Conservation (phyloP, 2,888 invertebrate species). For the Galerucella calmariensis region DNA sequence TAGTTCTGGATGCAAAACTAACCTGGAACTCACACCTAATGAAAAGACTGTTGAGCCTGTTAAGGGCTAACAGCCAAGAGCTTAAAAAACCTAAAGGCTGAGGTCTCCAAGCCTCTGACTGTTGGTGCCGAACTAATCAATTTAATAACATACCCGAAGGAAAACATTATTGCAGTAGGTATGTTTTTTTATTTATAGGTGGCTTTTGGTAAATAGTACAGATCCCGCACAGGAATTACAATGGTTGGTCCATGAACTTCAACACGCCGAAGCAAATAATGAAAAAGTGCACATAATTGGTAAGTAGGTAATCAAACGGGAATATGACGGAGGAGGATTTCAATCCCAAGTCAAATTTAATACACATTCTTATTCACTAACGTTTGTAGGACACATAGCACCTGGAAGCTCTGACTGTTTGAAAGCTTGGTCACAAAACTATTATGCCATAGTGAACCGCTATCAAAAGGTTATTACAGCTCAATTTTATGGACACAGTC, state of each 20-base stretch:
- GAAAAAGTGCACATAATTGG: slow-evolving; percentile 97
- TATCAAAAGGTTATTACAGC: slow-evolving; percentile 89
- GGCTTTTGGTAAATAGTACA: slow-evolving; percentile 93
- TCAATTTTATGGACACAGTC: slow-evolving; percentile 94
- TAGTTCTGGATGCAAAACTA: no score
- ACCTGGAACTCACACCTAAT: no score
- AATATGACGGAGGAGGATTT: no score
- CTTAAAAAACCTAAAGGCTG: no score
- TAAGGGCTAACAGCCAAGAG: no score
- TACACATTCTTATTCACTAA: background rate
- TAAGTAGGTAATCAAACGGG: slow-evolving; percentile 36
- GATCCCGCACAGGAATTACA: slow-evolving; percentile 95
- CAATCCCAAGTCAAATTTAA: no score
- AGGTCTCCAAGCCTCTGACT: no score
- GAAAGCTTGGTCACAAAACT: slow-evolving; percentile 95
- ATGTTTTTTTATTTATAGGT: slow-evolving; percentile 67
- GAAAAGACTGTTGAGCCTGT: no score
- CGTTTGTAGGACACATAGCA: slow-evolving; percentile 82
- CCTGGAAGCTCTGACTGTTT: slow-evolving; percentile 93
- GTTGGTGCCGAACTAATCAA: no score
- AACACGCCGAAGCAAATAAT: slow-evolving; percentile 89
- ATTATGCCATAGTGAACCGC: slow-evolving; percentile 86
- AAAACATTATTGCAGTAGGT: background rate
- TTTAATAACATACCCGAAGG: background rate
- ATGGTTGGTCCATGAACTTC: slow-evolving; percentile 93